Conservation (phyloP, 2,797 vertebrate species). For the Paramormyrops hopkinsi region DNA sequence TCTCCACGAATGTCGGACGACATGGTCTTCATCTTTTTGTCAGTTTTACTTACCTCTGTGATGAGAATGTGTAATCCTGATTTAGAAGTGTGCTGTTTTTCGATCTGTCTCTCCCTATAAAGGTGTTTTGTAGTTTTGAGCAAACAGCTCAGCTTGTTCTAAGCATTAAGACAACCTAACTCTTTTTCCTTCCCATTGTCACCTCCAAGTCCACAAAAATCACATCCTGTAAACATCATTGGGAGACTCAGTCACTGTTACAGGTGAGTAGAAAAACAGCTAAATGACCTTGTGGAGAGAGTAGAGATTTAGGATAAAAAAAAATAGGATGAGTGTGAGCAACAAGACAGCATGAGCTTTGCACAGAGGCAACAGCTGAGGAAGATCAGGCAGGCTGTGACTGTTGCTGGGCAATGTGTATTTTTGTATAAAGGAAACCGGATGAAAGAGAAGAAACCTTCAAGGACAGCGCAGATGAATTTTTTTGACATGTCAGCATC, state of each 20-base stretch:
- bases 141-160: not conserved
- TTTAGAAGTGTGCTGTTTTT: not conserved
- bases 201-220: not conserved
- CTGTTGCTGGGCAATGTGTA: not conserved
- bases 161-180: not conserved
- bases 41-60: not conserved
- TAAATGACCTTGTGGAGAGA: not conserved
- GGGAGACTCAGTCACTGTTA: not conserved
- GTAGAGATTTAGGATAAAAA: not conserved
- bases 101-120: not conserved
- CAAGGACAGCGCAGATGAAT: not conserved
- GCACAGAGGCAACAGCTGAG: not conserved
- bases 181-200: not conserved
- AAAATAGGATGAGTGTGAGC: not conserved
- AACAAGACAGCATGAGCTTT: not conserved
- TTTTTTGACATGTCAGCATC: not conserved
- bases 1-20: not conserved
- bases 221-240: not conserved
- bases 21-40: not conserved
- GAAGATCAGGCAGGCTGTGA: not conserved
- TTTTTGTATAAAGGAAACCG: not conserved
- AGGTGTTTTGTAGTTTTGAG: not conserved
- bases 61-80: not conserved
- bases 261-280: not conserved
- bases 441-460: not conserved